Percentiles rank a stretch among this genome's conserved stretches.
Conservation (phyloP, 35 echinoderm and acorn worm species). For the Ophiothrix spiculata region DNA sequence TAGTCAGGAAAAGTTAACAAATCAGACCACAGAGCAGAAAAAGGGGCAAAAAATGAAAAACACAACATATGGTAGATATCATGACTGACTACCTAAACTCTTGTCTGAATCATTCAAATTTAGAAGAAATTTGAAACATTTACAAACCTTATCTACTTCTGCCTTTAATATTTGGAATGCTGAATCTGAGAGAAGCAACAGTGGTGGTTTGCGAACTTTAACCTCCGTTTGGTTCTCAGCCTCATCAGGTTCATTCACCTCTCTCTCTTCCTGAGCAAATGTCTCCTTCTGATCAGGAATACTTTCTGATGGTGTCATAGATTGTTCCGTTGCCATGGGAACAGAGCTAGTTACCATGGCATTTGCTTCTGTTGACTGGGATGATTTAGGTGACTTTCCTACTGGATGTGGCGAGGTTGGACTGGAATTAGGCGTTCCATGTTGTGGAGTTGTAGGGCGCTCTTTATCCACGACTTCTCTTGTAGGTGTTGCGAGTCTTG, state of each 20-base stretch:
- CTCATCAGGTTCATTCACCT: slow-evolving; percentile 8
- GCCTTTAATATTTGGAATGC: slow-evolving; percentile 21
- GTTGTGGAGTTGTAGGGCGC: slow-evolving; percentile 27
- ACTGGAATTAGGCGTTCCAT: slow-evolving; percentile 24
- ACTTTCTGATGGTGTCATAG: background rate
- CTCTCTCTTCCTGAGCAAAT: background rate
- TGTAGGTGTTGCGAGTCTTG: slow-evolving; percentile 2
- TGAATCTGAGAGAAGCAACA: slow-evolving; percentile 35
- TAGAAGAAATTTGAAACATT: too few species aligned
- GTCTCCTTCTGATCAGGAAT: background rate
- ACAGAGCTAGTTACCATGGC: slow-evolving; percentile 35
- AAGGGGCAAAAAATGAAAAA: too few species aligned
- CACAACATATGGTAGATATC: too few species aligned
- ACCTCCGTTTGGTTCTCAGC: slow-evolving; percentile 13
- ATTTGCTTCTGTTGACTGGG: background rate
- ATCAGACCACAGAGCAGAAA: too few species aligned
- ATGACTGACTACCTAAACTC: too few species aligned
- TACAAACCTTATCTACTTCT: slow-evolving; percentile 24
- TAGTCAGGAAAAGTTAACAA: too few species aligned
- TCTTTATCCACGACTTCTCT: background rate
- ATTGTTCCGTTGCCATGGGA: slow-evolving; percentile 29
- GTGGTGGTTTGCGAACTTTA: slow-evolving; percentile 10
- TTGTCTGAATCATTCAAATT: too few species aligned
- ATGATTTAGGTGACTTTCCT: slow-evolving; percentile 3
- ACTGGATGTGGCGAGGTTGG: slow-evolving; percentile 2